Base-by-base conservation (phyloP, 1,140 invertebrate species). In the Homarus americanus region DNA sequence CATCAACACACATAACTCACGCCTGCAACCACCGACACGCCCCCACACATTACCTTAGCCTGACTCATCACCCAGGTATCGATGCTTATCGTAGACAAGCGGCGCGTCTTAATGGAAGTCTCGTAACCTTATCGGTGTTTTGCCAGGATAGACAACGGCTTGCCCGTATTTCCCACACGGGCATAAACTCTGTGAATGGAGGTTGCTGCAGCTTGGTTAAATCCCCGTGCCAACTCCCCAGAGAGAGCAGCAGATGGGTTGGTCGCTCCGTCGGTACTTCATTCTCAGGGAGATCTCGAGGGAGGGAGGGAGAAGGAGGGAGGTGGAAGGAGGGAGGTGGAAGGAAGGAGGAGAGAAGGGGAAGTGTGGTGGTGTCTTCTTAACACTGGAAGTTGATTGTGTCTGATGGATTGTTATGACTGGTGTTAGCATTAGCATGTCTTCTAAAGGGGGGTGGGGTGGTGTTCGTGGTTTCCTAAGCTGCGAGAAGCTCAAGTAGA, bases 131-230 rank as follows among this genome's bases (percentile, higher is more conserved):
- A 82, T 63, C 79, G 53, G 79, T 36, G 79, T 82, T 82, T 82
- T 82, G 79, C 44, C 63, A 36, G 49, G 79, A 34, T 15, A 63
- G 32, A 63, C 49, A 63, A 63, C 49, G 32, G 53, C 79, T 58
- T 17, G 49, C 15, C n/a, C 32, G 44, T 34, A 63, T 53, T 36
- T 32, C 79, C 12, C 12, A 63, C 79, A 82, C 79, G 79, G 63
- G 53, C 53, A 63, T 82, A 63, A 82, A 82, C 79, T 82, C 63
- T 63, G 79, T 36, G 49, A 82, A 82, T 82, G 49, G 32, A 53
- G 75, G 38, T 38, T 34, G 79, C 53, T 36, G 36, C 32, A 20
- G 79, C n/a, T 17, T 58, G 79, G 53, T 32, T 28, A 38, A 34
- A 34, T 24, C 75, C 38, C 36, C 28, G 49, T 36, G 49, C 28